Base-by-base conservation (phyloP, 30 jellyfish, hydroid and myxozoan species). In the Chrysaora quinquecirrha region DNA sequence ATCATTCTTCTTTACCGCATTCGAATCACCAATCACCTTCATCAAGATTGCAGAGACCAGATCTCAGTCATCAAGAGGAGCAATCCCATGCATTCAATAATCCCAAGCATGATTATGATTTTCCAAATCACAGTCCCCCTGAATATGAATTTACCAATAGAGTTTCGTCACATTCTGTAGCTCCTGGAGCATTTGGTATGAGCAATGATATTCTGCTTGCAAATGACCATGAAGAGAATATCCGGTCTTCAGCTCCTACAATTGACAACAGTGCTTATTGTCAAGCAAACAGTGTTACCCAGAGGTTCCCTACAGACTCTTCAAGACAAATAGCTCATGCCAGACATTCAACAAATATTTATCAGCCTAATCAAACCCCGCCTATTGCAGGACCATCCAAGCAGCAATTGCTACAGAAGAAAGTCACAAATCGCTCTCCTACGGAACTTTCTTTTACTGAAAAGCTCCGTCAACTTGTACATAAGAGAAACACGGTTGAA, bases 391-490 rank as follows among this genome's bases (percentile, higher is more conserved):
- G 11, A 38, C 6, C 14, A 38, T 14, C 54, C 54, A 6, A 38
- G 14, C 54, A 14, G 54, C 54, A 38, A 38, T 38, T 38, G 14
- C 54, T 3, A 3, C 54, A 38, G 14, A 6, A 38, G 54, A 38
- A 3, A 38, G 14, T 6, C 14, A 3, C 54, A 14, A 3, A 14
- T 14, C 14, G 11, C 11, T 52, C 68, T 20, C 68, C 68, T 4
- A 52, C 68, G 9, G 68, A 19, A 3, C 68, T 16, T 20, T 52
- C 68, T 4, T 52, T 52, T 20, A 52, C 68, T 3, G 68, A 16
- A 10, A 52, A 52, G 19, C 68, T 52, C 7, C 68, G 68, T 16
- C 68, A 52, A 20, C 68, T 52, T 52, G 68, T 52, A 19, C 68
- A 52, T 9, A 52, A 52, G 25, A 52, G 29, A 52, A 9, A 20